Evolutionary conservation across 1,140 invertebrate genomes (phyloP).

Genomic region (Mercenaria mercenaria): DNA sequence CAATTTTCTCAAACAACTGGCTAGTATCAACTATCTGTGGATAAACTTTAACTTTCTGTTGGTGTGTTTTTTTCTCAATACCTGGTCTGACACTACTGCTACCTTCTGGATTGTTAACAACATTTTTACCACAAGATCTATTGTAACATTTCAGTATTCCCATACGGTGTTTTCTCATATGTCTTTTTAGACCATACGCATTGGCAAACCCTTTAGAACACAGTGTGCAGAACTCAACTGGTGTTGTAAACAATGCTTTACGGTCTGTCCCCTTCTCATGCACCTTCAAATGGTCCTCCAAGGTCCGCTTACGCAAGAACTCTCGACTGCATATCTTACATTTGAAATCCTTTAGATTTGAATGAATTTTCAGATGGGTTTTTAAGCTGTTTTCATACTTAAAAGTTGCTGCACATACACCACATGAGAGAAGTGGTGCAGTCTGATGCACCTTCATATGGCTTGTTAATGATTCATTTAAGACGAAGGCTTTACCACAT

Average conservation of each 20-base stretch:
- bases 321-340: slow-evolving; percentile 34
- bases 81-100: neutral
- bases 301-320: slow-evolving; percentile 21
- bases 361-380: slow-evolving; percentile 45
- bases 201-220: slow-evolving; percentile 45
- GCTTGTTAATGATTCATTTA: neutral
- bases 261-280: slow-evolving; percentile 27
- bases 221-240: slow-evolving; percentile 45
- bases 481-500: slow-evolving; percentile 42
- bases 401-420: neutral
- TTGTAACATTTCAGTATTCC: slow-evolving; percentile 39
- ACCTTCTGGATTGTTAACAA: neutral
- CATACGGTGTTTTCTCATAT: slow-evolving; percentile 31
- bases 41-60: neutral
- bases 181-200: slow-evolving; percentile 21
- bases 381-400: slow-evolving; percentile 17
- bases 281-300: slow-evolving; percentile 8
- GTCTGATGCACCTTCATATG: slow-evolving; percentile 25
- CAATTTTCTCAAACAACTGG: neutral
- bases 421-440: neutral
- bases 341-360: slow-evolving; percentile 37
- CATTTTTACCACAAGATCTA: neutral
- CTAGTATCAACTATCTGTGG: neutral
- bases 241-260: slow-evolving; percentile 9
- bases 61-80: neutral